Conservation (phyloP, 2,888 invertebrate genomes). For the Tortricodes alternella region DNA sequence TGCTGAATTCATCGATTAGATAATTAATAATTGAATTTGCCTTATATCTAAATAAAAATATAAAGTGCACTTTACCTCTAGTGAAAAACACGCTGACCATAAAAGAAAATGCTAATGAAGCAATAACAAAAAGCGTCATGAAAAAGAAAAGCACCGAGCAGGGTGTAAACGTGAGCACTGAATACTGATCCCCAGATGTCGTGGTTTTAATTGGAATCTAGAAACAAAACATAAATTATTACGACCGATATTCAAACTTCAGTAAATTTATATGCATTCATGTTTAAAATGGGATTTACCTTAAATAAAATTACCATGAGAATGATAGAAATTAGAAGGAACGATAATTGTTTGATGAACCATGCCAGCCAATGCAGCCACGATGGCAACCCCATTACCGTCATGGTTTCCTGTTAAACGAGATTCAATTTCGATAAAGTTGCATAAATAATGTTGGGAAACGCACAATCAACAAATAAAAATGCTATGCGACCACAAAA, state of each 20-base stretch:
- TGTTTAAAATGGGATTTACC: constrained; percentile 56
- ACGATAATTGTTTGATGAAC: constrained; percentile 90
- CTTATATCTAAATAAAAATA: background rate
- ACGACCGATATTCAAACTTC: background rate
- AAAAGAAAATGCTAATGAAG: constrained; percentile 89
- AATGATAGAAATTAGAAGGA: constrained; percentile 85
- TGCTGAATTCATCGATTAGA: constrained; percentile 9
- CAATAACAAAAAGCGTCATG: constrained; percentile 87
- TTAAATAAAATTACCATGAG: constrained; percentile 85
- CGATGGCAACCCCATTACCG: constrained; percentile 93
- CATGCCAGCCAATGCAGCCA: constrained; percentile 95
- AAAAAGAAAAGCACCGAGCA: constrained; percentile 87
- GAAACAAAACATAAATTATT: constrained; percentile 35
- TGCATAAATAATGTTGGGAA: background rate
- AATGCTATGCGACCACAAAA: no score
- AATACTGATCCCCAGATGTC: constrained; percentile 63
- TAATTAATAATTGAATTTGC: background rate
- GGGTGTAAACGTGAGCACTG: constrained; percentile 87
- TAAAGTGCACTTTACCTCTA: constrained; percentile 81
- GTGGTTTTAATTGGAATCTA: constrained; percentile 80
- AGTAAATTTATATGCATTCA: background rate
- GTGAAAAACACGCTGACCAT: constrained; percentile 91
- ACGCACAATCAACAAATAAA: no score
- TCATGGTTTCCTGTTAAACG: constrained; percentile 91
- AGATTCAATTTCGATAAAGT: constrained; percentile 5